Percentiles rank a stretch among this genome's conserved stretches.
phyloP scores from a whole-genome alignment of 2,888 invertebrate species.

The Temnothorax ravouxi region DNA sequence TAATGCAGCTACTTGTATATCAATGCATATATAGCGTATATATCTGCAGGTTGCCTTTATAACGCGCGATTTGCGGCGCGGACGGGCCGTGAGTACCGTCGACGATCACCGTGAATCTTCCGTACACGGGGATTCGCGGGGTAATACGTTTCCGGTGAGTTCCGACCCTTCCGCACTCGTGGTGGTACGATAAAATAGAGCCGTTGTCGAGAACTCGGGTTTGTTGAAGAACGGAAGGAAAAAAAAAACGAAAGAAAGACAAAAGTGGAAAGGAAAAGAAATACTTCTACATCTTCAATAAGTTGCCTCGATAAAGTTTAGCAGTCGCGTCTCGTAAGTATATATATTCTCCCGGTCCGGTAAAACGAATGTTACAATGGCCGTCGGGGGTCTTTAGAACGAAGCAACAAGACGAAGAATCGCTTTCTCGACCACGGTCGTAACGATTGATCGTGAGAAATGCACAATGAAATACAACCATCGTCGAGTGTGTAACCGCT shows the following conservation, averaged over 20 bases:
- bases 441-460: slow-evolving; percentile 55
- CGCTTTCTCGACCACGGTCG: slow-evolving; percentile 48
- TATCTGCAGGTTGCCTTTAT: slow-evolving; percentile 19
- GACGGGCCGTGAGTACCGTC: slow-evolving; percentile 38
- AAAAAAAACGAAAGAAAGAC: background rate
- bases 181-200: slow-evolving; percentile 20
- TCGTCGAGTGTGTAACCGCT: slow-evolving; percentile 46
- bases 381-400: background rate
- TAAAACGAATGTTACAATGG: slow-evolving; percentile 38
- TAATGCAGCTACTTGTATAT: slow-evolving; percentile 36
- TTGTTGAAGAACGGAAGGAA: background rate
- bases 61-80: slow-evolving; percentile 24
- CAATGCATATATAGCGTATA: slow-evolving; percentile 22
- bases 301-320: slow-evolving; percentile 38
- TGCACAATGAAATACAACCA: slow-evolving; percentile 52
- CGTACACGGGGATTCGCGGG: slow-evolving; percentile 37
- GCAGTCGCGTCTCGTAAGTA: slow-evolving; percentile 25
- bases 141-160: slow-evolving; percentile 36
- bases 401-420: slow-evolving; percentile 24
- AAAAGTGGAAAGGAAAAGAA: background rate
- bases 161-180: slow-evolving; percentile 33
- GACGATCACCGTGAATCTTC: slow-evolving; percentile 50
- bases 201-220: slow-evolving; percentile 36
- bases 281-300: slow-evolving; percentile 33
- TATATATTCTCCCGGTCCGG: slow-evolving; percentile 24